Evolutionary conservation across 2,797 vertebrate species (phyloP).

Genomic region (Pyrrhura leucotis): DNA sequence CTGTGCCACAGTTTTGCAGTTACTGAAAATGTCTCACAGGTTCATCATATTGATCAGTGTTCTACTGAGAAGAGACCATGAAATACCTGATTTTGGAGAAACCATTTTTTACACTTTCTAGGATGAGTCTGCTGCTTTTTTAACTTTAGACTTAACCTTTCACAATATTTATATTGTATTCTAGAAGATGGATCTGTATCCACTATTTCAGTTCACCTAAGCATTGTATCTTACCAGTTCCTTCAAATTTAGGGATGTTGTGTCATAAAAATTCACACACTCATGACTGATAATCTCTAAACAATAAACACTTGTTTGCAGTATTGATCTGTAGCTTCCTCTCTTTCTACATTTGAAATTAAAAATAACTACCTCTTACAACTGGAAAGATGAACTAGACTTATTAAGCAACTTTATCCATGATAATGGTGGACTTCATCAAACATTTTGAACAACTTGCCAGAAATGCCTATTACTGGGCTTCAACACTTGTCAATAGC

Average conservation of each 20-base stretch:
- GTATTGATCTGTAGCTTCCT: slow-evolving; percentile 2
- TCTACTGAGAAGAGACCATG: not conserved
- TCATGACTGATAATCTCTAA: slow-evolving; percentile 13
- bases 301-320: slow-evolving; percentile 37
- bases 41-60: not conserved
- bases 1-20: not conserved
- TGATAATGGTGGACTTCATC: not conserved
- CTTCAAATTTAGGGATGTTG: not conserved
- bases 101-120: not conserved
- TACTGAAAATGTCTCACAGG: not conserved
- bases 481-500: not conserved
- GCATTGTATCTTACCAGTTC: not conserved
- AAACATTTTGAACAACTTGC: not conserved
- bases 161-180: not conserved
- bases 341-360: not conserved
- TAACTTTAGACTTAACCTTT: not conserved
- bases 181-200: not conserved
- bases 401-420: not conserved
- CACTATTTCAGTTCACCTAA: not conserved
- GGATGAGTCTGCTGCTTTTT: not conserved
- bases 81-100: not conserved
- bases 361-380: not conserved
- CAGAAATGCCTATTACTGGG: not conserved
- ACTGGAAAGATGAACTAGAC: not conserved
- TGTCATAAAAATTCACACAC: not conserved